phyloP scores from a whole-genome alignment of 2,797 vertebrate species.

The Cuniculus paca region DNA sequence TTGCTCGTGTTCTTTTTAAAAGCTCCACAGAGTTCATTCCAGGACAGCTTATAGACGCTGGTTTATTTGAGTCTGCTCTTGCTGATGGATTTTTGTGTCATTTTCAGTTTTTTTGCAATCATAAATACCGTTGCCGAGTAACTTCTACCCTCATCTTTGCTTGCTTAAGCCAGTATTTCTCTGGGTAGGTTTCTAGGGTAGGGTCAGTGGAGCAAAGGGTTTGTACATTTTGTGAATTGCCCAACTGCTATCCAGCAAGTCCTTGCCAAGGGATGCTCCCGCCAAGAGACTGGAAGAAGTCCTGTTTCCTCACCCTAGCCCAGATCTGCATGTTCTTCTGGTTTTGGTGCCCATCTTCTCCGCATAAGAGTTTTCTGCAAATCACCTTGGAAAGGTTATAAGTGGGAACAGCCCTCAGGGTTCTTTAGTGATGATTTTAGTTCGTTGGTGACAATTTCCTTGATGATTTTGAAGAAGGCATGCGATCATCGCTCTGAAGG shows the following conservation, averaged over 20 bases:
- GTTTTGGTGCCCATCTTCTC: background rate
- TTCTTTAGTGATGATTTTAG: background rate
- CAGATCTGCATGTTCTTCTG: background rate
- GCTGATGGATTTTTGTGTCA: background rate
- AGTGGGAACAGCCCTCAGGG: background rate
- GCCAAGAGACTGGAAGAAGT: background rate
- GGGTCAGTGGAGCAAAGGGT: background rate
- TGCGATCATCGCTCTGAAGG: background rate
- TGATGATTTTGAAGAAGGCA: background rate
- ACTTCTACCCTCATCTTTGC: background rate
- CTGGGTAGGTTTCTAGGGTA: background rate
- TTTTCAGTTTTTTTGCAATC: background rate
- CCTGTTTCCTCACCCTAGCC: background rate
- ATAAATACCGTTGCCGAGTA: background rate
- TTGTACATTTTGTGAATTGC: background rate
- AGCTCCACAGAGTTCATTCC: background rate
- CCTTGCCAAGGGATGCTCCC: background rate
- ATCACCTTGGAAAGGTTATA: background rate
- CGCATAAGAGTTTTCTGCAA: background rate
- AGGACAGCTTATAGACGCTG: background rate
- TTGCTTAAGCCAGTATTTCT: conserved; percentile 3
- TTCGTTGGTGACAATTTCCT: background rate
- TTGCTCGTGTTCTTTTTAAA: background rate
- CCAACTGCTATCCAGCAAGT: background rate
- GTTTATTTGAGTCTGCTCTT: background rate